Evolutionary conservation across 1,140 invertebrate species (phyloP).

Genomic region (Pentalonia nigronervosa): DNA sequence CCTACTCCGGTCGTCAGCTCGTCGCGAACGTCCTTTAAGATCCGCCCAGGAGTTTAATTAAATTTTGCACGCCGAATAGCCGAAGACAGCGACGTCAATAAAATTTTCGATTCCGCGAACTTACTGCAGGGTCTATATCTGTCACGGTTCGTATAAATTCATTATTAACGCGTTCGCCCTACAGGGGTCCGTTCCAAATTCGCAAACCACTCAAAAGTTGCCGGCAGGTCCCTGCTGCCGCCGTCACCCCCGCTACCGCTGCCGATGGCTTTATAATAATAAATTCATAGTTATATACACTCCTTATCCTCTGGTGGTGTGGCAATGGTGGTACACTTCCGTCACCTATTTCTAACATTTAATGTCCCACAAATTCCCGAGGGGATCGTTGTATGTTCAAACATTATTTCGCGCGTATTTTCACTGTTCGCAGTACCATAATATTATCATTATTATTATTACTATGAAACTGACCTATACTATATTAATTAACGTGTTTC

Average conservation of each 20-base stretch:
- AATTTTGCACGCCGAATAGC: background rate
- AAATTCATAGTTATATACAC: conserved; percentile 20
- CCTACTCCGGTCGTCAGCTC: background rate
- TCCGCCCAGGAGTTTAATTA: conserved; percentile 31
- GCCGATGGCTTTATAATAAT: conserved; percentile 21
- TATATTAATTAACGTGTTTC: background rate
- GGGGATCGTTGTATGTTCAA: background rate
- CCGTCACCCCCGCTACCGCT: too few species aligned
- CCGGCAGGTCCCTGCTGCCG: background rate
- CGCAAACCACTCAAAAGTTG: background rate
- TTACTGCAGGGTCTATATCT: background rate
- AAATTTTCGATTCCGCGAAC: background rate
- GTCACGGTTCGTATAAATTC: background rate
- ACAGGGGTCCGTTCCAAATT: background rate
- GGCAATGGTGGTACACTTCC: background rate
- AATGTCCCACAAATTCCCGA: background rate
- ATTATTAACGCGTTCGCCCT: conserved; percentile 35
- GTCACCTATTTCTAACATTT: background rate
- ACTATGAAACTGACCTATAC: background rate
- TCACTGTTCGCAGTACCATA: background rate
- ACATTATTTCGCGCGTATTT: background rate
- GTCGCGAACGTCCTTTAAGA: background rate
- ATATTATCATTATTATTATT: background rate
- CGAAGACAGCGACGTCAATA: background rate
- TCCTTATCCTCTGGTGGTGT: background rate